Conservation (phyloP, 1,140 invertebrate genomes). For the Hylaeus anthracinus region DNA sequence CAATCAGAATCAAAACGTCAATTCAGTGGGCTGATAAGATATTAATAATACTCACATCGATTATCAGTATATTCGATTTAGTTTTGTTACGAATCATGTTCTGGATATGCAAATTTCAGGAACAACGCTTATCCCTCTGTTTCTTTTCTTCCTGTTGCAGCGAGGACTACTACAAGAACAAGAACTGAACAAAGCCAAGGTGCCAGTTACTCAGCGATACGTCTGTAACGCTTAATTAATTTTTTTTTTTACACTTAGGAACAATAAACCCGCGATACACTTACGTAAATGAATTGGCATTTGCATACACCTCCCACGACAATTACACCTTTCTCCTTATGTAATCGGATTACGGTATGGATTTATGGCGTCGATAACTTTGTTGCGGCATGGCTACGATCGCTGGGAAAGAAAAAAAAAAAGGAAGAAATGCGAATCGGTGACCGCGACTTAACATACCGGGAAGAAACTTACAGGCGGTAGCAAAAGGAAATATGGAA, state of each 20-base stretch:
- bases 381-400: constrained; percentile 12
- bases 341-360: constrained; percentile 40
- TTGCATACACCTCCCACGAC: constrained; percentile 31
- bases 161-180: constrained; percentile 83
- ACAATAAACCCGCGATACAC: constrained; percentile 65
- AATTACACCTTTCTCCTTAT: constrained; percentile 64
- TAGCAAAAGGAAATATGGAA: neutral
- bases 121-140: neutral
- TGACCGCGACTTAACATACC: constrained; percentile 1
- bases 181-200: constrained; percentile 60
- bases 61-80: no score
- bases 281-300: constrained; percentile 54
- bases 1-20: no score
- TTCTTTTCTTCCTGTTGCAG: constrained; percentile 81
- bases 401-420: neutral
- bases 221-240: constrained; percentile 55
- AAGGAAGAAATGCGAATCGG: constrained; percentile 11
- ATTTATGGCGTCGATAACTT: constrained; percentile 21
- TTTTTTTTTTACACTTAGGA: constrained; percentile 60
- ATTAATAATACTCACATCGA: no score
- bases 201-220: constrained; percentile 47
- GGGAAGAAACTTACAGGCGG: neutral
- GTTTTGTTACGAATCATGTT: no score
- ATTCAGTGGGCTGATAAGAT: no score
- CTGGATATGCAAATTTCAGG: no score